phyloP scores from a whole-genome alignment of 2,113 vertebrate genomes.

The Semicossyphus pulcher region DNA sequence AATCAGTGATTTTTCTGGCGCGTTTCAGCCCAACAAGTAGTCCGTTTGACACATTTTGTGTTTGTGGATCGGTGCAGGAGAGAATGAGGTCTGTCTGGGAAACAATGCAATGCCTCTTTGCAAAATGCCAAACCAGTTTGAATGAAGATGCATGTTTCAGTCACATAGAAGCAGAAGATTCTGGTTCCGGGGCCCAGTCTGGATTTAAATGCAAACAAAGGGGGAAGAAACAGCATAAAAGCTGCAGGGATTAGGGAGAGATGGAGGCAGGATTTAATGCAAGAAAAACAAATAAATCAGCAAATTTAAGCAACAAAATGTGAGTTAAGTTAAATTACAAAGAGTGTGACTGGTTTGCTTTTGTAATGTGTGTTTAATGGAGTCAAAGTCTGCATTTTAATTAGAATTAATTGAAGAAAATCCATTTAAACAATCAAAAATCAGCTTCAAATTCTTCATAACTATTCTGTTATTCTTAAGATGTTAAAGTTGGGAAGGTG shows the following conservation, averaged over 20 bases:
- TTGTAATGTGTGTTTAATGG: not conserved
- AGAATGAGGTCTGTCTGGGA: conserved; percentile 37
- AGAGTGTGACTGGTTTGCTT: not conserved
- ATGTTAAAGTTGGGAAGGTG: conserved; percentile 52
- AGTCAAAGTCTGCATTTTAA: not conserved
- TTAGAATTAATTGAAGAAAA: not conserved
- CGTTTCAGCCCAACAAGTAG: conserved; percentile 44
- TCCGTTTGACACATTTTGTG: not conserved
- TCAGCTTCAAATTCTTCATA: not conserved
- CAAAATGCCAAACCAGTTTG: conserved; percentile 60
- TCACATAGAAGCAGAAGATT: conserved; percentile 16
- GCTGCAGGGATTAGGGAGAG: conserved; percentile 12
- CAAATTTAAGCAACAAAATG: not conserved
- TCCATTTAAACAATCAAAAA: not conserved
- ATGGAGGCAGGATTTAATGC: conserved; percentile 32
- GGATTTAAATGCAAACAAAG: conserved; percentile 60
- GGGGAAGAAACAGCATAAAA: conserved; percentile 35
- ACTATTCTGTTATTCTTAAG: not conserved
- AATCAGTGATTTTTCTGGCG: conserved; percentile 7
- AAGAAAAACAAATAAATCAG: not conserved
- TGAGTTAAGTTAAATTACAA: conserved; percentile 17
- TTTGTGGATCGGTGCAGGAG: conserved; percentile 21
- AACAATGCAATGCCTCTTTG: conserved; percentile 46
- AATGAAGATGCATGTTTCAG: conserved; percentile 56
- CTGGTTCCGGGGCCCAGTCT: conserved; percentile 58